phyloP scores from a whole-genome alignment of 2,113 vertebrate species.

The Apeltes quadracus region DNA sequence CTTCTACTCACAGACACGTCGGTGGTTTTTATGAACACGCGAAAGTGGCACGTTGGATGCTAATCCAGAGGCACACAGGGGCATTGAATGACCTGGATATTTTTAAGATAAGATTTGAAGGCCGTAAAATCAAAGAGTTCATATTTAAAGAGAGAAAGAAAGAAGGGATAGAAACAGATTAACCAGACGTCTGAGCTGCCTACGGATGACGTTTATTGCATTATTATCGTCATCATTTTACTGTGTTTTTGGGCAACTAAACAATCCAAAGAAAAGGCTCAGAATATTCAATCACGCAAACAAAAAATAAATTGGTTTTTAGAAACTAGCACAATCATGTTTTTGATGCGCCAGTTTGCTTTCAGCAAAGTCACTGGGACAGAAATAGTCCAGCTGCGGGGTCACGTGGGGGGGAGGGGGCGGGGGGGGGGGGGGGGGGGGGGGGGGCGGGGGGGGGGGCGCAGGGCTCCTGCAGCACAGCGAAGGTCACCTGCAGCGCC shows the following conservation, averaged over 20 bases:
- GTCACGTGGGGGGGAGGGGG: no score
- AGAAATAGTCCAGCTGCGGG: background rate
- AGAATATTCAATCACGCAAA: background rate
- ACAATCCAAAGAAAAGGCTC: background rate
- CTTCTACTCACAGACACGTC: background rate
- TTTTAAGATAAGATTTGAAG: background rate
- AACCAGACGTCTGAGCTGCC: background rate
- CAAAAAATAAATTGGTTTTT: background rate
- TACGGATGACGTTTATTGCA: background rate
- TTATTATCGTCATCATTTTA: no score
- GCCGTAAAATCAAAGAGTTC: background rate
- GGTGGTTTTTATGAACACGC: constrained; percentile 41
- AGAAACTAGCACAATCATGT: background rate
- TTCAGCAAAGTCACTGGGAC: background rate
- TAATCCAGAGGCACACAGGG: background rate
- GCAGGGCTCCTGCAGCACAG: background rate
- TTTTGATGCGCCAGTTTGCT: background rate
- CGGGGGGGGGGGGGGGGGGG: no score
- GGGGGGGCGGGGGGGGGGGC: no score
- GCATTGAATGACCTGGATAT: background rate
- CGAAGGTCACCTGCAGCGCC: constrained; percentile 17
- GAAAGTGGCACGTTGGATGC: constrained; percentile 23
- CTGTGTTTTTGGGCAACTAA: no score
- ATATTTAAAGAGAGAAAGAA: background rate
- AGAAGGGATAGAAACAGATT: background rate